Conservation (phyloP, 2,113 vertebrate species). For the Rhinopomastus cyanomelas region DNA sequence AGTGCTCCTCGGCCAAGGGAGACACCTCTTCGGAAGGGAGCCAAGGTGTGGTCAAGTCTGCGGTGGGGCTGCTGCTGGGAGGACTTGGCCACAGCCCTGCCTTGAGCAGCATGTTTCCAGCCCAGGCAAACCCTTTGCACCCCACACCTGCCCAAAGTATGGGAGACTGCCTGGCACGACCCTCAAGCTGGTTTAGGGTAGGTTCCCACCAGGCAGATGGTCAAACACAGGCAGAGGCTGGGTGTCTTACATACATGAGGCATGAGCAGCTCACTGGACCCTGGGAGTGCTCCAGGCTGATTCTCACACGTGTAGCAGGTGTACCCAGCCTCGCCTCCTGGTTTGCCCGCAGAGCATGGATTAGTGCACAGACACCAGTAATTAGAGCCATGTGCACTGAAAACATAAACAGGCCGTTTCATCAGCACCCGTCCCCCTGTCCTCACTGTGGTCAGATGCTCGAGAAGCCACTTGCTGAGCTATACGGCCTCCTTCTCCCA, state of each 20-base stretch:
- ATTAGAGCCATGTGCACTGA: slow-evolving; percentile 47
- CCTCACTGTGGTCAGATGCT: neutral
- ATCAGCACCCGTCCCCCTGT: neutral
- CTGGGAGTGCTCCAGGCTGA: neutral
- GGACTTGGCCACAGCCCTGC: neutral
- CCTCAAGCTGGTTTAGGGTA: neutral
- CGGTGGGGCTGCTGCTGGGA: rapidly evolving
- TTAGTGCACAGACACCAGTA: slow-evolving; percentile 9
- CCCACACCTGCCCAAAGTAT: neutral
- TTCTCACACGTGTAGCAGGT: neutral
- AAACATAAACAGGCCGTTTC: slow-evolving; percentile 34
- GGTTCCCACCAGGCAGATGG: neutral
- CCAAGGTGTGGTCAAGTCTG: neutral
- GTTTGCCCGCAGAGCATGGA: slow-evolving; percentile 26
- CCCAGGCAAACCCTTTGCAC: neutral
- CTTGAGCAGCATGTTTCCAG: neutral
- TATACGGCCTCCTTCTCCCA: neutral
- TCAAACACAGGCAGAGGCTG: neutral
- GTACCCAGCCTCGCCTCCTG: slow-evolving; percentile 23
- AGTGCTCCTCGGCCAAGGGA: slow-evolving; percentile 22
- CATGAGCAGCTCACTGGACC: rapidly evolving
- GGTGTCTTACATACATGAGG: rapidly evolving
- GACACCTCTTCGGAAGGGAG: neutral
- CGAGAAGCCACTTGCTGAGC: neutral
- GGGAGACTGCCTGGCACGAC: neutral